Conservation (phyloP, 2,113 vertebrate species). For the Camelus dromedarius region DNA sequence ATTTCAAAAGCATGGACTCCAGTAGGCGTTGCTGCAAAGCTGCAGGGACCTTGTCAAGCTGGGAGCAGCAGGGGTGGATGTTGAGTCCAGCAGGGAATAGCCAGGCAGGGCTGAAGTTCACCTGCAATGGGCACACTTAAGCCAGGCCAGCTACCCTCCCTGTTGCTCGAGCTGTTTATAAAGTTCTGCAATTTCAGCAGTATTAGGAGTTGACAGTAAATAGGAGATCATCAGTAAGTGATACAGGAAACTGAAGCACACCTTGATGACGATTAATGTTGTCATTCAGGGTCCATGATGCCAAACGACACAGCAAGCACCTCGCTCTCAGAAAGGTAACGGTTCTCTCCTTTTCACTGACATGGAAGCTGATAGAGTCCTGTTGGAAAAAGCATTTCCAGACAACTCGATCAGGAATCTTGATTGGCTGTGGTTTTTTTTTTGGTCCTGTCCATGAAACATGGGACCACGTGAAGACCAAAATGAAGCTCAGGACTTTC, state of each 20-base stretch:
- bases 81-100: background rate
- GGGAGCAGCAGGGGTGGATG: too few species aligned
- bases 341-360: background rate
- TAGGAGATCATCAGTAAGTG: background rate
- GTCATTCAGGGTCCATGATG: background rate
- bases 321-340: background rate
- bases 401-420: background rate
- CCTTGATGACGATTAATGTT: too few species aligned
- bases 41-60: too few species aligned
- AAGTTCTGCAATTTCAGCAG: background rate
- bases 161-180: too few species aligned
- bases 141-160: fast-evolving
- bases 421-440: constrained; percentile 42
- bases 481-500: constrained; percentile 75
- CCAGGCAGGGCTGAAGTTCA: too few species aligned
- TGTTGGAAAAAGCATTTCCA: background rate
- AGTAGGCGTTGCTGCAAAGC: fast-evolving
- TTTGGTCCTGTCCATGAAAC: constrained; percentile 75
- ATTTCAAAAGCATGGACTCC: fast-evolving
- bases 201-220: background rate
- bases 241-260: background rate
- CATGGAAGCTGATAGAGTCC: background rate
- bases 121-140: fast-evolving
- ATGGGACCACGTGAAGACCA: constrained; percentile 72
- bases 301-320: background rate